A percentile compares a stretch with the other conserved stretches of the same genome.
phyloP scores from a whole-genome alignment of 2,113 vertebrate genomes.

The Cariama cristata region DNA sequence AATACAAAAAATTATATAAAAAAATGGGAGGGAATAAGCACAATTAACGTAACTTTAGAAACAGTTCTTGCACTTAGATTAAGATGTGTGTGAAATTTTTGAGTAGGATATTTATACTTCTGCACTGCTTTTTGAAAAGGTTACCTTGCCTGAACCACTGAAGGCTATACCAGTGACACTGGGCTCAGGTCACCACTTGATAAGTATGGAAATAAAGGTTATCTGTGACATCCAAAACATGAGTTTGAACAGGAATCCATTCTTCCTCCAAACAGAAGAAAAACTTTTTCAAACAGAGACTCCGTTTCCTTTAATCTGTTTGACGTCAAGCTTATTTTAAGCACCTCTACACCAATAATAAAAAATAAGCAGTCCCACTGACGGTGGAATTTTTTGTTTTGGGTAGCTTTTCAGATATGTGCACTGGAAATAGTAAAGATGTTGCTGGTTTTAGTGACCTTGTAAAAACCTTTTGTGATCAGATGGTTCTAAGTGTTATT shows the following conservation, averaged over 20 bases:
- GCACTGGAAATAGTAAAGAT: neutral
- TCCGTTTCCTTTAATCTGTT: neutral
- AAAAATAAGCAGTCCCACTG: neutral
- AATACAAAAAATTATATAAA: neutral
- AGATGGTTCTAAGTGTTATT: neutral
- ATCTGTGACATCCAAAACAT: neutral
- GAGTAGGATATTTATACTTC: neutral
- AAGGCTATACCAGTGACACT: neutral
- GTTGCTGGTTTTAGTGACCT: neutral
- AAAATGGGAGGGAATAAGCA: neutral
- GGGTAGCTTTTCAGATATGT: neutral
- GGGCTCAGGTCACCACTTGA: neutral
- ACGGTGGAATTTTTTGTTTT: neutral
- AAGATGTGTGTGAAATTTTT: neutral
- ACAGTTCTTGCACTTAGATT: neutral
- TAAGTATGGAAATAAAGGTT: neutral
- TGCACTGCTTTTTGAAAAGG: neutral
- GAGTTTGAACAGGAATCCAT: neutral
- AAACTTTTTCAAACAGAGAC: neutral
- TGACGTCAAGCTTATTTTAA: neutral
- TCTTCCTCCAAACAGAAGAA: neutral
- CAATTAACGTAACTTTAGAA: neutral
- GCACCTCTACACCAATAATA: neutral
- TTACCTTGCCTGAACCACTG: neutral
- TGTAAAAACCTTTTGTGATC: slow-evolving; percentile 28